A percentile compares a stretch with the other conserved stretches of the same genome.
Evolutionary conservation across 2,888 invertebrate species (phyloP).

Genomic region (Tipula helvola): DNA sequence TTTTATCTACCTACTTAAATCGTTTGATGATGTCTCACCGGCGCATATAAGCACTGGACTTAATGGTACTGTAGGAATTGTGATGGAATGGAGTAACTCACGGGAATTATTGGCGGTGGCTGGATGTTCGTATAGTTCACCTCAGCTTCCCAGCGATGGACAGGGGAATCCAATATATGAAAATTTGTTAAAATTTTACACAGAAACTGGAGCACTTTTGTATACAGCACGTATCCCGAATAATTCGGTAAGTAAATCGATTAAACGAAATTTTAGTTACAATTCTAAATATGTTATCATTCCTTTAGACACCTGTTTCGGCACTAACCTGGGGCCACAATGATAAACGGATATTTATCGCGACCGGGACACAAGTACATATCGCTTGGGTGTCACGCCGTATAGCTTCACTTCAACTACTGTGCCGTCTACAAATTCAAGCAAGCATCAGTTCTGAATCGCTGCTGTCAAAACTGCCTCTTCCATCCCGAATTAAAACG

Average conservation of each 20-base stretch:
- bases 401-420: constrained; percentile 79
- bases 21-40: constrained; percentile 89
- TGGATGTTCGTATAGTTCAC: constrained; percentile 45
- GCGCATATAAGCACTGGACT: constrained; percentile 73
- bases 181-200: constrained; percentile 85
- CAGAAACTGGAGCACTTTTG: constrained; percentile 67
- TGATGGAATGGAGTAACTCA: constrained; percentile 96
- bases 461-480: constrained; percentile 63
- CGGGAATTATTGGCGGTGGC: constrained; percentile 85
- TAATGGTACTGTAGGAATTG: constrained; percentile 58
- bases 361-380: constrained; percentile 81
- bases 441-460: constrained; percentile 61
- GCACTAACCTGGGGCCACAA: constrained; percentile 98
- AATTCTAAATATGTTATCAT: constrained; percentile 33
- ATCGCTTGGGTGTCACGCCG: constrained; percentile 87
- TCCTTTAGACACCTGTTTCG: constrained; percentile 53
- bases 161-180: constrained; percentile 45
- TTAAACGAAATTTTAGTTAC: background rate
- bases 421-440: constrained; percentile 73
- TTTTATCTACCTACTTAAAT: constrained; percentile 75
- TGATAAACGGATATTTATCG: constrained; percentile 87
- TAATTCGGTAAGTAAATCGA: constrained; percentile 36
- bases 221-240: constrained; percentile 70
- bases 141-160: constrained; percentile 24
- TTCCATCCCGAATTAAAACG: constrained; percentile 77